phyloP scores from a whole-genome alignment of 2,797 vertebrate genomes.

The Antennarius maculatus region DNA sequence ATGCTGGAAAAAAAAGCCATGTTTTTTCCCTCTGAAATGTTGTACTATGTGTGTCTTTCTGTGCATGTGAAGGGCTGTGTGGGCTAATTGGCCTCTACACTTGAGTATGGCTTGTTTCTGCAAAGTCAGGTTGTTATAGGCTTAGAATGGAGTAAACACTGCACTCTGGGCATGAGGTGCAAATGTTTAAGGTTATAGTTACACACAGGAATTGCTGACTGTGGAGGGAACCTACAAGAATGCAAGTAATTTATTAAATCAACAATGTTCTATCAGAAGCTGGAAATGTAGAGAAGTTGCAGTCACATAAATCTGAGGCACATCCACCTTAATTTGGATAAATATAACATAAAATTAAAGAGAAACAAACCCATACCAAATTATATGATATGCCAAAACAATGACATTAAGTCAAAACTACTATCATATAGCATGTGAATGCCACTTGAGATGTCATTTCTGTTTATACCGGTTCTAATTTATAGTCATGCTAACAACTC shows the following conservation, averaged over 20 bases:
- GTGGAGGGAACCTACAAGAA: background rate
- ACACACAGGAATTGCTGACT: slow-evolving; percentile 9
- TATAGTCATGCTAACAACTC: background rate
- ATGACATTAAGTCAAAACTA: background rate
- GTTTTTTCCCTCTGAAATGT: slow-evolving; percentile 9
- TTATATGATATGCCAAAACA: slow-evolving; percentile 1
- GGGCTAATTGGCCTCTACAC: background rate
- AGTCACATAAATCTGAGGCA: background rate
- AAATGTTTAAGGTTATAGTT: slow-evolving; percentile 7
- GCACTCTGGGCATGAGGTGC: background rate
- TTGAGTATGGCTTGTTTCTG: slow-evolving; percentile 1
- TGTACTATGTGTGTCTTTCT: slow-evolving; percentile 13
- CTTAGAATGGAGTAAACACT: background rate
- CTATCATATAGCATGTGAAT: background rate
- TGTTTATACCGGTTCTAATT: background rate
- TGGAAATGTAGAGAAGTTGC: background rate
- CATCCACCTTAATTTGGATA: background rate
- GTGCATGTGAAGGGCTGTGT: slow-evolving; percentile 1
- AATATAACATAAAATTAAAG: background rate
- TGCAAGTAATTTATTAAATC: slow-evolving; percentile 36
- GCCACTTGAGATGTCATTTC: background rate
- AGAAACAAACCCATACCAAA: background rate
- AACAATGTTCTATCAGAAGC: background rate
- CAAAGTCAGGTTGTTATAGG: background rate
- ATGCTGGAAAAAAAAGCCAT: background rate